Evolutionary conservation across 92 coral and sea anemone species (phyloP), one percentile per base, ranked within the genome.

Genomic region (Palythoa caribaeorum): DNA sequence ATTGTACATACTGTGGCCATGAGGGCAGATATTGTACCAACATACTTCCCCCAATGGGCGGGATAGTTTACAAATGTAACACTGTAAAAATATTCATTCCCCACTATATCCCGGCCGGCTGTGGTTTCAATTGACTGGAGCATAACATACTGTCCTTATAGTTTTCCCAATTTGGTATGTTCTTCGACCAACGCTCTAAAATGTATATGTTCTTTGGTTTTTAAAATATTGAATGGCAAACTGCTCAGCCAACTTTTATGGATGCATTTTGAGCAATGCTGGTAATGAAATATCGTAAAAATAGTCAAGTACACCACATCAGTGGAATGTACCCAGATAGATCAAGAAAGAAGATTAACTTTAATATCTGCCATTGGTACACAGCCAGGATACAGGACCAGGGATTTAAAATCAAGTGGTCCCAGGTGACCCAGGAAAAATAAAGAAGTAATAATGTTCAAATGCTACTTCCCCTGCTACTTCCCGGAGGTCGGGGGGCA

Each of bases 1-100:
- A 28, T 28, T 28, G 28, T 28, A 28, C 28, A 83, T 83, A 83
- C 87, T 78, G 87, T 77, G 65, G 80, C 66, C 80, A 51, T 19
- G 60, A 21, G 80, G 60, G 44, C 63, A 65, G 87, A 78, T 77
- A 66, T 69, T 69, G 68, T 83, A 83, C 53, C 87, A 83, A 40
- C 87, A 83, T 68, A 66, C 55, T 68, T 83, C 39, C 78, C 87
- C 77, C 62, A 8, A 83, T 83, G 20, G 73, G 66, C 69, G 9
- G 88, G 88, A 62, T 39, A 71, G 48, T 38, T 52, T 74, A 72
- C 76, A 75, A 28, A 28, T 28, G 28, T 28, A 28, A 28, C 28
- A 28, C 28, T 28, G 28, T 28, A 28, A 28, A 28, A 28, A 0
- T 28, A 28, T 0, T 28, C 28, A 28, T 28, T 28, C 28, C 28